A percentile compares a stretch with the other conserved stretches of the same genome.
Conservation (phyloP, 30 jellyfish, hydroid and myxozoan species). For the Sanderia malayensis region DNA sequence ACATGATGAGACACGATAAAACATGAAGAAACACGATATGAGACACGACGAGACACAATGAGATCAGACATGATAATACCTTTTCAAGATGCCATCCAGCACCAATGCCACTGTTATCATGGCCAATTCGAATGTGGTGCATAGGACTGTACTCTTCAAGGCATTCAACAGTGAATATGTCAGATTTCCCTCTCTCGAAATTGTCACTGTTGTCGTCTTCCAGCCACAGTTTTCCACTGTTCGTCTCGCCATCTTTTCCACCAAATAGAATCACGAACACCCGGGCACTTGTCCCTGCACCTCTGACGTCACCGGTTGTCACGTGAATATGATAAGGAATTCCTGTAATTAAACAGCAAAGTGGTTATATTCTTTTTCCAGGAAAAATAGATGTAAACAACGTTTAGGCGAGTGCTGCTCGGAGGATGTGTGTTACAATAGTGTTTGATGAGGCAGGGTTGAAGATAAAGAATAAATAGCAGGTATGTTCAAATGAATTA, state of each 20-base stretch:
- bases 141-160: conserved; percentile 89
- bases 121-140: conserved; percentile 93
- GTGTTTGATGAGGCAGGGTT: no score
- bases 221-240: conserved; percentile 93
- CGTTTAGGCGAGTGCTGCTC: no score
- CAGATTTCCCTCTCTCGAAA: conserved; percentile 91
- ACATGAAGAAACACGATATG: no score
- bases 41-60: no score
- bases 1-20: no score
- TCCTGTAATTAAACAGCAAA: no score
- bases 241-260: conserved; percentile 86
- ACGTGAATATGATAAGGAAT: conserved; percentile 79
- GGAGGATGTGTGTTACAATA: no score
- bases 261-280: conserved; percentile 83
- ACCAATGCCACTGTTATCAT: conserved; percentile 91
- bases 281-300: conserved; percentile 94
- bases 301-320: conserved; percentile 95
- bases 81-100: conserved; percentile 97
- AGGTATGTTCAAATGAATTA: no score
- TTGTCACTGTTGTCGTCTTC: conserved; percentile 79
- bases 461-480: no score
- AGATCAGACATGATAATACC: no score
- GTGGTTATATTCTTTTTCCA: no score
- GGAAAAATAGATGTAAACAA: no score
- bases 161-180: conserved; percentile 86